Percentiles rank a stretch among this genome's conserved stretches.
These are phyloP conservation scores for Dicroscelio sp. DNA, from an alignment of 2,888 invertebrate species.

Conservation along the genomic window DNA sequence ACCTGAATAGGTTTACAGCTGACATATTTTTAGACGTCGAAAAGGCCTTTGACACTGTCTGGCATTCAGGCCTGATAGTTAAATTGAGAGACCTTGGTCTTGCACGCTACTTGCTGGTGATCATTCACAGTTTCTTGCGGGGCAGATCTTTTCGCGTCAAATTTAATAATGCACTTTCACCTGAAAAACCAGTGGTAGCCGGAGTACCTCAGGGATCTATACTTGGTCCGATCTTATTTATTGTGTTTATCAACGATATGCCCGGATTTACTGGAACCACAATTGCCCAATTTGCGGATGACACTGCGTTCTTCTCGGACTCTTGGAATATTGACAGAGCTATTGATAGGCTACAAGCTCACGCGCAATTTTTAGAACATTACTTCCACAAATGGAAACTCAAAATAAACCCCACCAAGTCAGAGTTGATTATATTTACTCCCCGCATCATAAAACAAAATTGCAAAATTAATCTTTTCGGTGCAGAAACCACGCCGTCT, in stretches of 20 bases:
- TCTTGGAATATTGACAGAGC: conserved; percentile 20
- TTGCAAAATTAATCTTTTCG: not conserved
- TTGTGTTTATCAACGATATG: too few species aligned
- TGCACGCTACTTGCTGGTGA: not conserved
- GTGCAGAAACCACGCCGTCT: not conserved
- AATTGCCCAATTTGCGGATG: conserved; percentile 65
- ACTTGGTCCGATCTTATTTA: too few species aligned
- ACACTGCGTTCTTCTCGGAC: conserved; percentile 41
- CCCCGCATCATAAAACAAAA: not conserved
- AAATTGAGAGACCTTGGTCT: not conserved
- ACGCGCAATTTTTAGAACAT: not conserved
- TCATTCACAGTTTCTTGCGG: not conserved
- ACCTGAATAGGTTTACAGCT: not conserved
- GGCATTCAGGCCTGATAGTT: not conserved
- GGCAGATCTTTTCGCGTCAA: too few species aligned
- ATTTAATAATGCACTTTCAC: too few species aligned
- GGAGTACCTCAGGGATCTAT: too few species aligned
- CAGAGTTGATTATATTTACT: conserved; percentile 47
- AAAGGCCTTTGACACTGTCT: too few species aligned
- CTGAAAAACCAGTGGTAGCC: too few species aligned
- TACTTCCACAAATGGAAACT: conserved; percentile 65
- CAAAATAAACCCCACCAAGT: conserved; percentile 66
- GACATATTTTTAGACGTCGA: not conserved
- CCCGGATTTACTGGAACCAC: not conserved
- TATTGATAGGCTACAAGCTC: not conserved